Base-by-base conservation (phyloP, 2,797 vertebrate genomes). In the Pangasius mekongensis region DNA sequence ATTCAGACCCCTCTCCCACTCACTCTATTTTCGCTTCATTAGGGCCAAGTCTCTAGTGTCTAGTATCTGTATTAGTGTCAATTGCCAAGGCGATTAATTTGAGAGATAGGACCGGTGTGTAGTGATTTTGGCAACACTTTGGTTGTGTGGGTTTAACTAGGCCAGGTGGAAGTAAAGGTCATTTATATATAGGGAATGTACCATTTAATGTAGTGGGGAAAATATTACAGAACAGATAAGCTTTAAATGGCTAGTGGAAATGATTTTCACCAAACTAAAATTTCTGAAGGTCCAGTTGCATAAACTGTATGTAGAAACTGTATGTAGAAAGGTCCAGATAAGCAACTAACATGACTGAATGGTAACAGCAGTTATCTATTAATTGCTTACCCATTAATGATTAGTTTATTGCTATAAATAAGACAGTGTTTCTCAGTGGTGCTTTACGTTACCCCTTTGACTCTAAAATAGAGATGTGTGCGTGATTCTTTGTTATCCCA, bases 1-100 rank as follows among this genome's bases (percentile, higher is more conserved):
- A 96, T 95, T 96, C 95, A 96, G 93, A 94, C 95, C 93, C 91
- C 93, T 95, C 95, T 95, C 96, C 95, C 95, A 96, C 95, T 95
- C 95, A 94, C 92, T 94, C 92, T 94, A 93, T 95, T 95, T 95
- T 94, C 93, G 94, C 89, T 95, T 96, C 94, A 95, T 95, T 94
- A 94, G 95, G 94, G 93, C 94, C 91, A 89, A 94, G 92, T 95
- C 89, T 95, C 93, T 90, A 91, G 91, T 43, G 36, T 81, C 60
- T 87, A 56, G 49, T 81, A 66, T 87, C 49, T 87, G 86, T 87
- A 54, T 73, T 81, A 47, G 36, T 95, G 92, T 95, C 91, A 93
- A 92, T 94, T 93, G 93, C 91, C 92, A 92, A 91, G 85, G 91
- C 86, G 71, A 92, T 92, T 91, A 90, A 92, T 93, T 94, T 93